Evolutionary conservation across 2,888 invertebrate species (phyloP).

Genomic region (Leucoma salicis): DNA sequence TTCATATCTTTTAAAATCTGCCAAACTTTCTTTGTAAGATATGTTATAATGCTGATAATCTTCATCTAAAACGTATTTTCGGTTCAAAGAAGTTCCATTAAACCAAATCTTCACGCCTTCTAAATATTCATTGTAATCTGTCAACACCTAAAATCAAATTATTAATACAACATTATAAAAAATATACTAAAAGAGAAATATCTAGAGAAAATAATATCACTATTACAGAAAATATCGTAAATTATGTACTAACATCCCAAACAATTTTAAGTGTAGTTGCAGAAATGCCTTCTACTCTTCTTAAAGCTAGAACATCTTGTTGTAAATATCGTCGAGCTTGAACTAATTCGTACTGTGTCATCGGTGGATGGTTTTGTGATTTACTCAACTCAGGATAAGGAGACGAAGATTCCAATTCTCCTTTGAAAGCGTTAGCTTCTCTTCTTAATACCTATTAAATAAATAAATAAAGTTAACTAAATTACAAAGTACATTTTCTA

Average conservation of each 20-base stretch:
- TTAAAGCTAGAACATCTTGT: conserved; percentile 89
- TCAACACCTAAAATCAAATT: conserved; percentile 62
- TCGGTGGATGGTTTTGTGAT: conserved; percentile 83
- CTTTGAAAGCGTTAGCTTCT: conserved; percentile 71
- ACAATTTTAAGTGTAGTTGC: conserved; percentile 89
- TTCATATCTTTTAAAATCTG: conserved; percentile 65
- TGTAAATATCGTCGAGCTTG: conserved; percentile 89
- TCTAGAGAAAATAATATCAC: too few species aligned
- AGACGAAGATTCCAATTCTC: conserved; percentile 63
- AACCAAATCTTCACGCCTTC: conserved; percentile 87
- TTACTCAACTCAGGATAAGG: conserved; percentile 69
- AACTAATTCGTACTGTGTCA: conserved; percentile 89
- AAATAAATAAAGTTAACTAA: not conserved
- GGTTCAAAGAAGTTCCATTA: conserved; percentile 69
- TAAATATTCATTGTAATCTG: conserved; percentile 80
- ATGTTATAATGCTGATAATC: conserved; percentile 55
- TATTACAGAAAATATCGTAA: too few species aligned
- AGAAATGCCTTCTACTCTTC: conserved; percentile 85
- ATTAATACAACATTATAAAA: not conserved
- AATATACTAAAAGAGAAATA: not conserved
- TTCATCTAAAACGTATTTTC: conserved; percentile 53
- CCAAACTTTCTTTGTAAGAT: conserved; percentile 53
- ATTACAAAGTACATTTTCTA: too few species aligned
- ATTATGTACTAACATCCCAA: conserved; percentile 87
- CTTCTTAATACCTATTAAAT: conserved; percentile 63